These are phyloP conservation scores for Bilobella aurantiaca DNA, from an alignment of 1,140 invertebrate genomes.

Conservation along the genomic window DNA sequence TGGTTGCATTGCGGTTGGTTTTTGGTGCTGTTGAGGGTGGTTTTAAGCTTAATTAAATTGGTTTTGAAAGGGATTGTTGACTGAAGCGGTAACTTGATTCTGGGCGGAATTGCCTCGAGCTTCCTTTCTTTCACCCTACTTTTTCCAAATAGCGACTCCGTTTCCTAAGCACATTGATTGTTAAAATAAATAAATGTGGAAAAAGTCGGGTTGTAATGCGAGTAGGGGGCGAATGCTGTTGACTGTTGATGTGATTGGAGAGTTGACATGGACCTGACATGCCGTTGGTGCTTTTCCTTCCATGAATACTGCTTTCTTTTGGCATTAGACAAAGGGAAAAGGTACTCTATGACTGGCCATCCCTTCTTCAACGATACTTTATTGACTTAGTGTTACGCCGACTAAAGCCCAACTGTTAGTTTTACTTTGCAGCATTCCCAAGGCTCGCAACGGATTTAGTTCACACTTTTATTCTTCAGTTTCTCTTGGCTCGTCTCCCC, in stretches of 20 bases:
- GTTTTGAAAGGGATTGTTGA: conserved; percentile 33
- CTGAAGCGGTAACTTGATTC: conserved; percentile 32
- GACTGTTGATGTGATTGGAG: neutral
- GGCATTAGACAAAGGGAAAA: neutral
- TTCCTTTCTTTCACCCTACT: conserved; percentile 9
- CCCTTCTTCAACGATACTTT: neutral
- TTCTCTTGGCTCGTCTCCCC: conserved; percentile 12
- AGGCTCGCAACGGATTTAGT: conserved; percentile 15
- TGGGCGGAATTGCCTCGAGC: conserved; percentile 28
- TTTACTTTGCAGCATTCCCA: neutral
- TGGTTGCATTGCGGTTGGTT: too few species aligned
- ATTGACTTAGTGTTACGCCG: conserved; percentile 4
- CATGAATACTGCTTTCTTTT: conserved; percentile 8
- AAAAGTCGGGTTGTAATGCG: conserved; percentile 29
- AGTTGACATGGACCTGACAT: conserved; percentile 21
- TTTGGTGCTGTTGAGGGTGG: conserved; percentile 2
- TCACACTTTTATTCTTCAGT: neutral
- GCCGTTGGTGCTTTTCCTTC: conserved; percentile 23
- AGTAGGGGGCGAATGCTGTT: neutral
- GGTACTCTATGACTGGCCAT: conserved; percentile 1
- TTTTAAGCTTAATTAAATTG: conserved; percentile 33
- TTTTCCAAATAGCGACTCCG: conserved; percentile 18
- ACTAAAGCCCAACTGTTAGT: neutral
- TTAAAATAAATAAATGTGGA: conserved; percentile 36
- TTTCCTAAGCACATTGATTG: conserved; percentile 26